A percentile compares a stretch with the other conserved stretches of the same genome.
Evolutionary conservation across 2,113 vertebrate species (phyloP).

Genomic region (Anoplopoma fimbria): DNA sequence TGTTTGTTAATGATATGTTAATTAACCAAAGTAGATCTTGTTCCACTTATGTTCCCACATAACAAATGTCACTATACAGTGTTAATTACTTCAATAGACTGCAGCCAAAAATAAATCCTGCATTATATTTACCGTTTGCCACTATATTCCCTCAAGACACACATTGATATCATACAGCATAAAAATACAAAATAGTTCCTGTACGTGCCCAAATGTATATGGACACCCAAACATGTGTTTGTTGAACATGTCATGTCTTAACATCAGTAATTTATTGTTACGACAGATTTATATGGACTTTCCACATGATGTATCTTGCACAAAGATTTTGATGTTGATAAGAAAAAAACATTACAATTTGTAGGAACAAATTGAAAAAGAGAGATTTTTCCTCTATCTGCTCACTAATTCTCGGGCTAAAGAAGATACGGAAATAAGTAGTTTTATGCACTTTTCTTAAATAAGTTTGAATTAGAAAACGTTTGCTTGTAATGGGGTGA

Average conservation of each 20-base stretch:
- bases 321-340: no score
- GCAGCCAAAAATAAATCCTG: neutral
- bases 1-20: slow-evolving; percentile 39
- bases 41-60: slow-evolving; percentile 52
- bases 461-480: neutral
- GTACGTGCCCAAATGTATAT: neutral
- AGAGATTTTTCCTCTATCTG: neutral
- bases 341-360: no score
- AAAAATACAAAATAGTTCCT: neutral
- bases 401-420: neutral
- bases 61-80: neutral
- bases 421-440: neutral
- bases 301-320: no score
- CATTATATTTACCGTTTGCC: slow-evolving; percentile 1
- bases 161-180: neutral
- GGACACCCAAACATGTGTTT: no score
- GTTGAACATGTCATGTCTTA: no score
- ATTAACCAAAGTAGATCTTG: slow-evolving; percentile 28
- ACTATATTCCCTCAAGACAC: neutral
- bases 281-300: no score
- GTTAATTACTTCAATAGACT: slow-evolving; percentile 30
- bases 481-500: neutral
- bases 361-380: no score
- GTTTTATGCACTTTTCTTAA: neutral
- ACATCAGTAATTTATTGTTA: no score